These are phyloP conservation scores for Gallirallus australis DNA, from an alignment of 2,797 vertebrate genomes.

Conservation along the genomic window DNA sequence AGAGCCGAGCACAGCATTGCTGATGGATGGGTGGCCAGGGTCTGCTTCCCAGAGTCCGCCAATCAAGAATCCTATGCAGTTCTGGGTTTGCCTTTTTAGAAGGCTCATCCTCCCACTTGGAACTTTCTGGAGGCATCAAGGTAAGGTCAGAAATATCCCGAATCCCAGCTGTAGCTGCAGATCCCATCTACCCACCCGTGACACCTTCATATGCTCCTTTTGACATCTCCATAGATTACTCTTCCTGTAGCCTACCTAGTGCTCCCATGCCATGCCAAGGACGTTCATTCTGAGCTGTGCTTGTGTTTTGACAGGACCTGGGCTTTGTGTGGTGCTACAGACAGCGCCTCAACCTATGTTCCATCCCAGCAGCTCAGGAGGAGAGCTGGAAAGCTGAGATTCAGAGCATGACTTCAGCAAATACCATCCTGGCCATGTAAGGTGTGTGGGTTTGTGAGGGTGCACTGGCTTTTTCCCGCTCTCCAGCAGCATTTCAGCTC, in stretches of 20 bases:
- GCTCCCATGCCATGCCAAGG: neutral
- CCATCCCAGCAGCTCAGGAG: neutral
- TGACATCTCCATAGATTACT: rapidly evolving
- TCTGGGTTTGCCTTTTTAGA: neutral
- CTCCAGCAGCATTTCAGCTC: neutral
- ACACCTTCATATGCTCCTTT: neutral
- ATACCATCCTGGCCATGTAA: neutral
- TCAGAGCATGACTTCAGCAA: rapidly evolving
- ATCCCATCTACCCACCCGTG: neutral
- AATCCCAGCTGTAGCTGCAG: neutral
- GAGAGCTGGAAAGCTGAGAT: neutral
- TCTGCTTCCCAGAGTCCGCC: neutral
- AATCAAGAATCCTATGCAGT: neutral
- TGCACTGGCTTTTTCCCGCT: rapidly evolving
- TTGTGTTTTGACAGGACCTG: neutral
- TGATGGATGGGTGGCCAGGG: neutral
- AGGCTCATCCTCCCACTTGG: neutral
- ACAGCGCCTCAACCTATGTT: rapidly evolving
- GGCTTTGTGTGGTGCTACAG: neutral
- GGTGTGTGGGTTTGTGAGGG: neutral
- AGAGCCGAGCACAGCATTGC: neutral
- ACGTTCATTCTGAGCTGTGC: neutral
- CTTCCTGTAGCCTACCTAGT: neutral
- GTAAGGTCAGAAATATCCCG: neutral
- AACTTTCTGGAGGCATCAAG: neutral